Base-by-base conservation (phyloP, 2,797 vertebrate species). In the Microctenopoma steveboyesi region DNA sequence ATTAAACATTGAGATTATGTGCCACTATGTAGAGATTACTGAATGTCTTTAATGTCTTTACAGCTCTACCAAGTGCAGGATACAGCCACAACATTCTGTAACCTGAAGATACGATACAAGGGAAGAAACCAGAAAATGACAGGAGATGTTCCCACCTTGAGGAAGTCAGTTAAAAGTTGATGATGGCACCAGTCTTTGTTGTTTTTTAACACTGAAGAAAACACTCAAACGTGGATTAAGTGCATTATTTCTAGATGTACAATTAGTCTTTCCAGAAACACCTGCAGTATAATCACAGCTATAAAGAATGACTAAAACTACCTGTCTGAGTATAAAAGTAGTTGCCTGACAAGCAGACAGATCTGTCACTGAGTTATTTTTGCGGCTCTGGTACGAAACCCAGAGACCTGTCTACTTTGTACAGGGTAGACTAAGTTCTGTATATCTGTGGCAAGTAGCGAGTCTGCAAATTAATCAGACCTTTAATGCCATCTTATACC, bases 341-440 rank as follows among this genome's bases (percentile, higher is more conserved):
- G 11, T 10, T 40, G 5, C 47, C 14, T 22, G 59, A 64, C 25
- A 42, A 40, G 40, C 10, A 47, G 12, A 30, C 49, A 18, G 61
- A 54, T 73, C 13, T 60, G 59, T 56, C 50, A 55, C 72, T 56
- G 64, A 47, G 33, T 67, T 72, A 72, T 51, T 62, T 47, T 67
- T 67, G 56, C 62, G 47, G 49, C 45, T 48, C 30, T 28, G 64
- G 58, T 22, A 5, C 30, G 63, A 27, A 42, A 46, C 22, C 39
- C 33, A 61, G 49, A 69, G 42, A 47, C 33, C 56, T 37, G 47
- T 53, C 72, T 45, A 27, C 56, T 76, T 67, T 60, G 50, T 53
- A 13, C 25, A 4, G n/a, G 15, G 28, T 27, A 25, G 45, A 45
- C 1, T 45, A 16, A 5, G 15, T 45, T 6, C 0, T 16, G 42